phyloP scores from a whole-genome alignment of 2,797 vertebrate genomes.

The Schizopygopsis malacanthus region DNA sequence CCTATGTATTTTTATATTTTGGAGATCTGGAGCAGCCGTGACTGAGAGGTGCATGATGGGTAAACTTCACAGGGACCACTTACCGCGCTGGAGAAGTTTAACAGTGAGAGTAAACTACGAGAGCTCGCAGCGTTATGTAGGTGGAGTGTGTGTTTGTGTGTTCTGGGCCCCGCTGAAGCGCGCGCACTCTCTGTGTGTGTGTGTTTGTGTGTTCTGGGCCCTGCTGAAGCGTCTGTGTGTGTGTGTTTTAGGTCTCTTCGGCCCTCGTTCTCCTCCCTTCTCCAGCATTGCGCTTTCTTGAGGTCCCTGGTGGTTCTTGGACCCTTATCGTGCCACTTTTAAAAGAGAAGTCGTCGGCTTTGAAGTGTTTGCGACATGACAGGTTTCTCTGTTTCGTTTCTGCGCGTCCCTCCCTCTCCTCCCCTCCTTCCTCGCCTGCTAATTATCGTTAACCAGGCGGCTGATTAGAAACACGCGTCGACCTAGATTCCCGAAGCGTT shows the following conservation, averaged over 20 bases:
- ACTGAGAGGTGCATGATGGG: conserved; percentile 8
- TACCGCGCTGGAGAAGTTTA: conserved; percentile 1
- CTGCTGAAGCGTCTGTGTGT: conserved; percentile 29
- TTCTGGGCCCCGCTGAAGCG: conserved; percentile 43
- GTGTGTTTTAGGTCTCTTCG: conserved; percentile 53
- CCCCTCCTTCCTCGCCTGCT: conserved; percentile 73
- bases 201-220: conserved; percentile 39
- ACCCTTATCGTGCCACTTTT: conserved; percentile 79
- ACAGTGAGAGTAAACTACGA: neutral
- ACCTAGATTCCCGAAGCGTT: conserved; percentile 79
- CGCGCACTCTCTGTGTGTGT: neutral
- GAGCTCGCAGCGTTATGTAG: neutral
- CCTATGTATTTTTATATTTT: neutral
- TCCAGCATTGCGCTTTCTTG: conserved; percentile 66
- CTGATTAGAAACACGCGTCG: conserved; percentile 83
- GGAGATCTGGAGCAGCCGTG: neutral
- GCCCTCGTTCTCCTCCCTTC: conserved; percentile 52
- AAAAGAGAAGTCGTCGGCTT: conserved; percentile 76
- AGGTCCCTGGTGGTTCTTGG: conserved; percentile 73
- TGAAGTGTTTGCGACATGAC: conserved; percentile 84
- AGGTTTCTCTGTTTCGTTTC: conserved; percentile 81
- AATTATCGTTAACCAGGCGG: conserved; percentile 86
- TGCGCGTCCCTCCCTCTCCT: conserved; percentile 75
- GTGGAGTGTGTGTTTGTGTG: conserved; percentile 30
- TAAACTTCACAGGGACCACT: conserved; percentile 14